phyloP scores from a whole-genome alignment of 2,797 vertebrate genomes.

The Crypturellus tataupa region DNA sequence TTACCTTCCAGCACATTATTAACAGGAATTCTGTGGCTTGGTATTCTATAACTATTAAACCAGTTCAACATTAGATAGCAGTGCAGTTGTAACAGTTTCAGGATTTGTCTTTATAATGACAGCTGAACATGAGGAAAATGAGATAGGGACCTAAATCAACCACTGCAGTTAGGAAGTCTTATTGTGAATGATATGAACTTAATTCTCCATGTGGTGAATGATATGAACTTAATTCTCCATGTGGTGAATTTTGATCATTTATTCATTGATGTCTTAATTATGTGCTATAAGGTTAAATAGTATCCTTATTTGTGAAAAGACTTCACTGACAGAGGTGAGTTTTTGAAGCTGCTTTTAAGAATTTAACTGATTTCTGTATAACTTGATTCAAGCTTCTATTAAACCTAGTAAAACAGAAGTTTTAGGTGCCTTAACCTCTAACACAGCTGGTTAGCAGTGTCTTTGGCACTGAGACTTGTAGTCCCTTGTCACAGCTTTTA shows the following conservation, averaged over 20 bases:
- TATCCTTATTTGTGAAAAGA: background rate
- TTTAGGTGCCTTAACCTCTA: no score
- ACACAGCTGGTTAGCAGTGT: no score
- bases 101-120: background rate
- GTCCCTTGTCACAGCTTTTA: background rate
- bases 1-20: background rate
- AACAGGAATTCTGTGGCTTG: background rate
- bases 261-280: background rate
- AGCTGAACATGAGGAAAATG: no score
- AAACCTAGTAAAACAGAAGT: background rate
- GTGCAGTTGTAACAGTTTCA: background rate
- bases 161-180: background rate
- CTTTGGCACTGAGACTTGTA: no score
- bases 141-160: background rate
- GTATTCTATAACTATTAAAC: conserved; percentile 14
- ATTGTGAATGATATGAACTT: background rate
- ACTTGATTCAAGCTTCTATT: background rate
- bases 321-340: background rate
- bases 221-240: background rate
- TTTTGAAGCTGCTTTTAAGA: background rate
- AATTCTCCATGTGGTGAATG: background rate
- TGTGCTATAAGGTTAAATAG: background rate
- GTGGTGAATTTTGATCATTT: background rate
- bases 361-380: background rate
- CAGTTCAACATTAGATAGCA: conserved; percentile 5